Evolutionary conservation across 2,797 vertebrate genomes (phyloP), one percentile per base, ranked within the genome.

Genomic region (Merluccius polli): DNA sequence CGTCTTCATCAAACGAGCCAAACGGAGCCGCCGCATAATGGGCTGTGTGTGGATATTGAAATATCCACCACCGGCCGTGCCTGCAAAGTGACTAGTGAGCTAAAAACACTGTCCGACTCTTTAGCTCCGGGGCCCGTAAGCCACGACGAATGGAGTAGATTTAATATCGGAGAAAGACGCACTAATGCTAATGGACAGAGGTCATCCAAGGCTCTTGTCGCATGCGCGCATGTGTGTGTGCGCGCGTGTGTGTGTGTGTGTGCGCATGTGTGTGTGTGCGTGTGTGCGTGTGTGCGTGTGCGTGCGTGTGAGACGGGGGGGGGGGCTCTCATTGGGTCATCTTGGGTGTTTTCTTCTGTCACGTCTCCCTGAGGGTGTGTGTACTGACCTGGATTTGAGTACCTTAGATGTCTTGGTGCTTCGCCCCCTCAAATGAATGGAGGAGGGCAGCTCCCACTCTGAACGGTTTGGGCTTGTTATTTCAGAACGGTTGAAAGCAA

Each of bases 241-340:
- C 12, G 48, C 13, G 48, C 8, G 48, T 52, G 18, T n/a, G 48
- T 18, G 48, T 18, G 48, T 52, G 48, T 9, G 48, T 21, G 36
- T 12, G 36, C 11, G 36, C 11, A 9, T 59, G 44, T 73, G 15
- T 29, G 21, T 80, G 75, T 41, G 29, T 73, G 35, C 29, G 71
- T 44, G 35, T 72, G 71, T 72, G 70, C 27, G 71, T 44, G 36
- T 44, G 36, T 72, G 71, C 10, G 72, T 32, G 72, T 81, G 72
- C 75, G 35, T 38, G 15, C 59, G 65, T 30, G 24, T 16, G 13
- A 11, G 9, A 27, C 67, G 59, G 70, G 81, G 78, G 73, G 83
- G 89, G 85, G 89, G 84, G 84, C 88, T 87, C 87, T 88, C 86
- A 88, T 87, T 90, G 85, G 91, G 89, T 91, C 91, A 90, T 88